Evolutionary conservation across 2,888 invertebrate species (phyloP), one percentile per base, ranked within the genome.

Genomic region (Phaedon cochleariae): DNA sequence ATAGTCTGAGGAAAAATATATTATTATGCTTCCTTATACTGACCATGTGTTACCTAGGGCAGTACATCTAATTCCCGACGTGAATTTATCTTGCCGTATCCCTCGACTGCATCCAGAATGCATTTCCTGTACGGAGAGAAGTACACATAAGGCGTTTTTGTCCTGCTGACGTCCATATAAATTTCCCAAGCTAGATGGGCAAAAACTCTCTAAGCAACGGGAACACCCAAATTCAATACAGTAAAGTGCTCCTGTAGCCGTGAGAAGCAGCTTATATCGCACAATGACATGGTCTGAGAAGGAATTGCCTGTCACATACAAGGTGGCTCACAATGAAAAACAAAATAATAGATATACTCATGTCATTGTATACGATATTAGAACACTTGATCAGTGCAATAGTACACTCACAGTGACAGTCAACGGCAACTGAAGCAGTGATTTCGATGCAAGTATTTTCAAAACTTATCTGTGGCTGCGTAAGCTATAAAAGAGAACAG

Each of bases 151-250:
- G 62, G 59, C 61, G 69, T 69, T 70, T 73, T 71, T 68, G 68
- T 70, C 59, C 67, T 59, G 63, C 62, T 59, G 64, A 65, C 66
- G 73, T 70, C 74, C 73, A 77, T 77, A 78, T 74, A 78, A 68
- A 64, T 73, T 70, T 73, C 70, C 68, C 66, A 70, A 73, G 70
- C 70, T 71, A 73, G 75, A 73, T 71, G 73, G 72, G 74, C 81
- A 82, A 82, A 82, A 82, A 82, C 76, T 73, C 75, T 71, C 75
- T 73, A 75, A 72, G 74, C 76, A 76, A 73, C 76, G 76, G 15
- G 15, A 3, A 41, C 41, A 41, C 78, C 80, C 79, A 80, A 82
- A 83, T 83, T 82, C 84, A 84, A 84, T 84, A 84, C 82, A 82
- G 73, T 83, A 83, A 82, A 84, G 83, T 84, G 84, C 80, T 80